Percentiles rank a stretch among this genome's conserved stretches.
These are phyloP conservation scores for Ptycholaimellus sp. DNA, from an alignment of 2,888 invertebrate species.

Conservation along the genomic window DNA sequence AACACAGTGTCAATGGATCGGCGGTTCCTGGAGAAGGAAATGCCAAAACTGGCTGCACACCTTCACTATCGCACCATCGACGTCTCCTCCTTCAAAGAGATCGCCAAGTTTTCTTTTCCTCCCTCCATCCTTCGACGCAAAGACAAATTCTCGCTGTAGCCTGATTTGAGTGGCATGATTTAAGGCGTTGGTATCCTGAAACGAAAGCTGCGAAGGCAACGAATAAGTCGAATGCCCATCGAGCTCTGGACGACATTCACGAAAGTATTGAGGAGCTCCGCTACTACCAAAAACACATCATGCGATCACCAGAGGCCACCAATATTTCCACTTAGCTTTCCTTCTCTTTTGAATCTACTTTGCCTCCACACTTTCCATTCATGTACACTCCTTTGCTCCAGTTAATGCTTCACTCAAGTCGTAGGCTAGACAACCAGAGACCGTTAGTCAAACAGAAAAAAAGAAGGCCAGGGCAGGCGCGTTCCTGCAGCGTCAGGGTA, in stretches of 20 bases:
- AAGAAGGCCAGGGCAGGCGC: no score
- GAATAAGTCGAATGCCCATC: slow-evolving; percentile 24
- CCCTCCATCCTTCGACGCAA: background rate
- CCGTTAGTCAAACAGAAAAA: no score
- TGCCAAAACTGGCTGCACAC: slow-evolving; percentile 51
- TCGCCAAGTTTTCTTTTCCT: slow-evolving; percentile 25
- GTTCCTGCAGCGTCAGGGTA: no score
- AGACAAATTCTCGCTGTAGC: no score
- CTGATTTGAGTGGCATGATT: no score
- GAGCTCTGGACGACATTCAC: slow-evolving; percentile 47
- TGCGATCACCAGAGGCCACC: no score
- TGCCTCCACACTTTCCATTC: no score
- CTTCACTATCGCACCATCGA: slow-evolving; percentile 78
- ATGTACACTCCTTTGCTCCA: no score
- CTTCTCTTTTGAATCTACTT: no score
- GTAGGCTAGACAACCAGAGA: no score
- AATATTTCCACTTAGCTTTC: no score
- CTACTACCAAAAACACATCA: slow-evolving; percentile 47
- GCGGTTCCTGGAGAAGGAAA: slow-evolving; percentile 51
- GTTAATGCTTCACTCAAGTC: no score
- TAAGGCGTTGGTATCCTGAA: slow-evolving; percentile 43
- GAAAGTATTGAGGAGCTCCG: slow-evolving; percentile 61
- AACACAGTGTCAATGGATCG: slow-evolving; percentile 67
- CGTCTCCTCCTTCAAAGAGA: slow-evolving; percentile 65
- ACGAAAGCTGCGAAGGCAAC: slow-evolving; percentile 17